Evolutionary conservation across 1,140 invertebrate genomes (phyloP), one percentile per base, ranked within the genome.

Genomic region (Plectrocnemia conspersa): DNA sequence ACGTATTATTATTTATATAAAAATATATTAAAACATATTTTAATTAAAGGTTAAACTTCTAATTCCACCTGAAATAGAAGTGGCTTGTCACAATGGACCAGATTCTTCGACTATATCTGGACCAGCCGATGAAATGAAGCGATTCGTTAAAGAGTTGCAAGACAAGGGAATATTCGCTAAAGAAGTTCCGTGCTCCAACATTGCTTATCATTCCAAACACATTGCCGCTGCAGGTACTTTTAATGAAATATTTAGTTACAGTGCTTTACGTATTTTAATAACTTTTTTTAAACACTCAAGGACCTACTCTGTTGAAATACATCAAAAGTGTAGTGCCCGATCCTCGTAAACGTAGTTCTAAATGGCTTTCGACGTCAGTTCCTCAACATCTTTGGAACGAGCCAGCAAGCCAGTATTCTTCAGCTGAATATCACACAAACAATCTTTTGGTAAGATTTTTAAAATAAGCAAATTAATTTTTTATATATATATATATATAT

Each of bases 71-170:
- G 72, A 72, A 57, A 79, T 93, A 66, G 84, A 88, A 63, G 82
- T 91, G 1, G 90, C 91, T 11, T 94, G 91, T 70, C 89, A 92
- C 69, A 95, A 95, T 66, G 79, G 86, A 1, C 74, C 80, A 1
- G 86, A 93, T 61, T 90, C 85, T 24, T 85, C 89, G 21, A 93
- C 90, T 0, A 82, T 96, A 40, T 93, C 91, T 6, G 92, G 92
- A 2, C 88, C 88, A 3, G 78, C 78, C 27, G 83, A 84, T 23
- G 76, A 79, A 23, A 84, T 93, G 62, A 72, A 76, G 52, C 67
- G 68, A 23, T 90, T 91, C 67, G 83, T 90, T 0, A 77, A 75
- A 2, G 72, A 88, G 57, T 66, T 90, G 5, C 79, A 88, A 66
- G 70, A 72, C 0, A 79, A 89, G 59, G 82, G 82, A 2, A 79